A percentile compares a stretch with the other conserved stretches of the same genome.
Evolutionary conservation across 2,888 invertebrate species (phyloP).

Genomic region (Aspidapion aeneum): DNA sequence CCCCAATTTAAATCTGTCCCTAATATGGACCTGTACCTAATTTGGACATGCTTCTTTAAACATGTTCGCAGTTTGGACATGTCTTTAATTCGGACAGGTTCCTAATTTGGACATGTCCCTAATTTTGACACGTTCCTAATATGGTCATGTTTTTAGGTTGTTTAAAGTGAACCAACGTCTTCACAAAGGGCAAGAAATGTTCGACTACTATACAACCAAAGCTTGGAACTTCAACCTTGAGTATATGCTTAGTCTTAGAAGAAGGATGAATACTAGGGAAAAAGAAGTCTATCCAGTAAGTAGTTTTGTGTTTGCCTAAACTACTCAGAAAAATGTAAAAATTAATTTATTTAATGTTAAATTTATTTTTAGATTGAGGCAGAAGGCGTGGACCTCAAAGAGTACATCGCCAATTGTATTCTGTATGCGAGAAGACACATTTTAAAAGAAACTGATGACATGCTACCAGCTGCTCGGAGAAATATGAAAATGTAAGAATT

Average conservation of each 20-base stretch:
- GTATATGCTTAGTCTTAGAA: conserved; percentile 54
- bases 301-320: not conserved
- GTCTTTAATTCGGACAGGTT: too few species aligned
- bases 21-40: too few species aligned
- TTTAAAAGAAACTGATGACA: conserved; percentile 77
- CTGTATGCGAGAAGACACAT: conserved; percentile 74
- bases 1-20: too few species aligned
- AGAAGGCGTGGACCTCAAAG: conserved; percentile 66
- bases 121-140: too few species aligned
- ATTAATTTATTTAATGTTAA: conserved; percentile 8
- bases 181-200: conserved; percentile 79
- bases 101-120: too few species aligned
- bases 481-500: conserved; percentile 75
- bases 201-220: conserved; percentile 89
- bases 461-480: conserved; percentile 72
- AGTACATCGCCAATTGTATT: conserved; percentile 80
- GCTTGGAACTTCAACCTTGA: conserved; percentile 84
- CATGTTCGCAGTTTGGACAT: too few species aligned
- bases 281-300: conserved; percentile 56
- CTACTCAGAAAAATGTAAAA: not conserved
- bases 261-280: conserved; percentile 64
- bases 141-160: conserved; percentile 57
- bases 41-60: too few species aligned
- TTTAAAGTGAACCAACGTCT: conserved; percentile 80
- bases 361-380: conserved; percentile 53